phyloP scores from a whole-genome alignment of 2,113 vertebrate species.

The Serinus canaria region DNA sequence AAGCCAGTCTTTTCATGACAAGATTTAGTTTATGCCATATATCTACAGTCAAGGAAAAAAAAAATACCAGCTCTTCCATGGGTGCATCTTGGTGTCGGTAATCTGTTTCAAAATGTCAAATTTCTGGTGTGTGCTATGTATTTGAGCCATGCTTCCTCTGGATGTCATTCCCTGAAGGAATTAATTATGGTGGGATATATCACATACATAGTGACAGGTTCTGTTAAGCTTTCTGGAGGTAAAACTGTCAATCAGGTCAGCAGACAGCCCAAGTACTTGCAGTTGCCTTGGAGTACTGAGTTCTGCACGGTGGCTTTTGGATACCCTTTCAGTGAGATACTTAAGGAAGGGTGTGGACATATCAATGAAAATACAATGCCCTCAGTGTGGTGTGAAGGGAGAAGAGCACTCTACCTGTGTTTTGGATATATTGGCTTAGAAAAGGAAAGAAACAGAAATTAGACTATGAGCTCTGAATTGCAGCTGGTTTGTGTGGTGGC shows the following conservation, averaged over 20 bases:
- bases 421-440: not conserved
- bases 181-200: constrained; percentile 24
- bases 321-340: not conserved
- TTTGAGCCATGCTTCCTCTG: not conserved
- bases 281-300: not conserved
- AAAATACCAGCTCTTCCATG: not conserved
- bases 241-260: not conserved
- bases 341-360: not conserved
- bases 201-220: not conserved
- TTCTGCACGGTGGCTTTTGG: not conserved
- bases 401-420: not conserved
- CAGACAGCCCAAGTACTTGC: not conserved
- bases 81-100: not conserved
- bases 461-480: not conserved
- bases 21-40: not conserved
- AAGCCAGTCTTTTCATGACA: not conserved
- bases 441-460: not conserved
- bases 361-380: not conserved
- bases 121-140: not conserved
- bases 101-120: not conserved
- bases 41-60: not conserved
- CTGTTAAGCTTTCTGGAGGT: constrained; percentile 5
- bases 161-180: not conserved
- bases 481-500: not conserved
- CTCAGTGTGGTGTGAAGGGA: not conserved